Evolutionary conservation across 2,888 invertebrate genomes (phyloP).

Genomic region (Atethmia centrago): DNA sequence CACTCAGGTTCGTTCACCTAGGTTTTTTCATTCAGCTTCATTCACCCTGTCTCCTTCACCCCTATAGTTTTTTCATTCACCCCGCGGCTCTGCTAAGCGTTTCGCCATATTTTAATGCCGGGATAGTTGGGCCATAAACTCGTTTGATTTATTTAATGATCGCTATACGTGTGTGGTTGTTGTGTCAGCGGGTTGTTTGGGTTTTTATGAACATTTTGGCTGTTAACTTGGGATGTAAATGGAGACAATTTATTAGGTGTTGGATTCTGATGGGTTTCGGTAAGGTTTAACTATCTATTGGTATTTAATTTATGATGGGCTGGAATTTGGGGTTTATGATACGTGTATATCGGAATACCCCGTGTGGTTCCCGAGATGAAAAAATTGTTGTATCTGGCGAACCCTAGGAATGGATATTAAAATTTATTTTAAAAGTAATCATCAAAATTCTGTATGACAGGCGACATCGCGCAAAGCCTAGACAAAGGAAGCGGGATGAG

Average conservation of each 20-base stretch:
- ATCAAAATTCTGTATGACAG: too few species aligned
- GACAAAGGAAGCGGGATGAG: too few species aligned
- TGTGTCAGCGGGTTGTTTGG: conserved; percentile 66
- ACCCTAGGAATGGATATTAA: too few species aligned
- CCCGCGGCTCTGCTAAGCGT: conserved; percentile 78
- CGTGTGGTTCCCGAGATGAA: too few species aligned
- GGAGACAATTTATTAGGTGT: neutral
- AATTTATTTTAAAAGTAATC: too few species aligned
- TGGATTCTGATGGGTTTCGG: neutral
- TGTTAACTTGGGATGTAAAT: neutral
- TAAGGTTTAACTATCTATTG: too few species aligned
- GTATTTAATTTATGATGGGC: too few species aligned
- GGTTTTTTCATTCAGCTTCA: conserved; percentile 6
- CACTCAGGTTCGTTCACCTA: neutral
- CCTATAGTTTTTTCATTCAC: conserved; percentile 71
- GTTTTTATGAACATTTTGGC: neutral
- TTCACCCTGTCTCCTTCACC: conserved; percentile 31
- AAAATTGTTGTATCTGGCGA: too few species aligned
- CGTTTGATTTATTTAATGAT: conserved; percentile 89
- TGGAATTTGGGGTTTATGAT: too few species aligned
- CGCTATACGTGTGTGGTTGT: conserved; percentile 70
- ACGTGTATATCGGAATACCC: too few species aligned
- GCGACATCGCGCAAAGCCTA: too few species aligned
- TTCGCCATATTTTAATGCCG: conserved; percentile 88
- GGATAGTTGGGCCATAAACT: conserved; percentile 87